Evolutionary conservation across 2,888 invertebrate genomes (phyloP).

Genomic region (Machimus atricapillus): DNA sequence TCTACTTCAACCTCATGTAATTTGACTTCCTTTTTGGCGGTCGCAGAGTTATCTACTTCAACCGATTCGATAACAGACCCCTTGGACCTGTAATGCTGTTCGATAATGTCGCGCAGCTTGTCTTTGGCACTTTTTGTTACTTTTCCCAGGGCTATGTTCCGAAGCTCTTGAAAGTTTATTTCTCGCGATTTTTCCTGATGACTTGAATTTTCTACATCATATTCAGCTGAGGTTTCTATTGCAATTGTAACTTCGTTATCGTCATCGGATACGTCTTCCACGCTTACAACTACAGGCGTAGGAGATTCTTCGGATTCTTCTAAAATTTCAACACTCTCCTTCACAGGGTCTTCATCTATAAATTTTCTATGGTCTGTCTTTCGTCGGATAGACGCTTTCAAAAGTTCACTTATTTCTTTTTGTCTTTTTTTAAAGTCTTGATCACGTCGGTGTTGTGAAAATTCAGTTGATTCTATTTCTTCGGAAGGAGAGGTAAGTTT

Average conservation of each 20-base stretch:
- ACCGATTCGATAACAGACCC: constrained; percentile 56
- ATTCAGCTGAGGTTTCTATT: constrained; percentile 30
- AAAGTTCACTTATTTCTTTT: constrained; percentile 34
- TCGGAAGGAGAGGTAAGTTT: neutral
- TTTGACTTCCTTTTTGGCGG: neutral
- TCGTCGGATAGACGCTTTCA: neutral
- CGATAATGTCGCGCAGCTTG: constrained; percentile 57
- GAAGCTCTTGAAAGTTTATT: constrained; percentile 58
- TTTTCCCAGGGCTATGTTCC: constrained; percentile 57
- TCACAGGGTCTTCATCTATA: neutral
- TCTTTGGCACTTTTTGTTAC: constrained; percentile 56
- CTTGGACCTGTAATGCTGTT: constrained; percentile 57
- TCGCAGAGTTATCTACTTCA: neutral
- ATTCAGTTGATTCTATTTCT: neutral
- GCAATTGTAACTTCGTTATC: constrained; percentile 31
- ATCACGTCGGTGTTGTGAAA: neutral
- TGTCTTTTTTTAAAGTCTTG: constrained; percentile 9
- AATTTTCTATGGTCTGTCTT: neutral
- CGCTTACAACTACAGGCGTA: neutral
- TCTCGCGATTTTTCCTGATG: constrained; percentile 51
- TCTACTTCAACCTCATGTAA: constrained; percentile 7
- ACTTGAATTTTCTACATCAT: constrained; percentile 6
- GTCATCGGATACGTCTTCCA: constrained; percentile 4
- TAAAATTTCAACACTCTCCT: neutral
- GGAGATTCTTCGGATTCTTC: neutral